Percentiles rank a stretch among this genome's conserved stretches.
These are phyloP conservation scores for Ageneiosus marmoratus DNA, from an alignment of 2,113 vertebrate species.

Conservation along the genomic window DNA sequence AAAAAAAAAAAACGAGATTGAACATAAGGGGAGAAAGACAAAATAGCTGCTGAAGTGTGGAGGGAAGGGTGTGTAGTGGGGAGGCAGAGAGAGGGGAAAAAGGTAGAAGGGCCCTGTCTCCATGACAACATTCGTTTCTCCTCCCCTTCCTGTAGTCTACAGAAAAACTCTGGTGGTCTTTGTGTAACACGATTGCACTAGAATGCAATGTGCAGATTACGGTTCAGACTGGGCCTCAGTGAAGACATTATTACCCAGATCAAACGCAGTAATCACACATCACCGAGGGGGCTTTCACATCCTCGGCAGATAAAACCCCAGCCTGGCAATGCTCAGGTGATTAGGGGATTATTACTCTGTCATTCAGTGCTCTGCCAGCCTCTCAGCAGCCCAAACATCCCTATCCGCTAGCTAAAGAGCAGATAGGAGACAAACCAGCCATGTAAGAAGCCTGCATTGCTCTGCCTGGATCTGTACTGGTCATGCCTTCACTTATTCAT, in stretches of 20 bases:
- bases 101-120: constrained; percentile 66
- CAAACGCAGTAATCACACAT: constrained; percentile 78
- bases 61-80: constrained; percentile 39
- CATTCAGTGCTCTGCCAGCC: constrained; percentile 70
- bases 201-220: constrained; percentile 78
- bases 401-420: constrained; percentile 58
- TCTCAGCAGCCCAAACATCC: constrained; percentile 56
- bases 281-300: constrained; percentile 73
- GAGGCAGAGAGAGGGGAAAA: constrained; percentile 40
- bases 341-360: constrained; percentile 76
- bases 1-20: too few relatives aligned
- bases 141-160: constrained; percentile 59
- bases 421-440: constrained; percentile 45
- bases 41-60: constrained; percentile 31
- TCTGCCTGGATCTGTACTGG: not conserved
- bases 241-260: constrained; percentile 80
- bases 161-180: constrained; percentile 77
- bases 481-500: too few relatives aligned
- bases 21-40: constrained; percentile 38
- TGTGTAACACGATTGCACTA: constrained; percentile 78
- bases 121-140: constrained; percentile 68
- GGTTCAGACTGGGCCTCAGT: constrained; percentile 72
- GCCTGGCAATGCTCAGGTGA: constrained; percentile 76
- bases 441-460: not conserved
- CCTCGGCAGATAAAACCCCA: constrained; percentile 72